Evolutionary conservation across 1,140 invertebrate genomes (phyloP), one percentile per base, ranked within the genome.

Genomic region (Drosophila ironensis): DNA sequence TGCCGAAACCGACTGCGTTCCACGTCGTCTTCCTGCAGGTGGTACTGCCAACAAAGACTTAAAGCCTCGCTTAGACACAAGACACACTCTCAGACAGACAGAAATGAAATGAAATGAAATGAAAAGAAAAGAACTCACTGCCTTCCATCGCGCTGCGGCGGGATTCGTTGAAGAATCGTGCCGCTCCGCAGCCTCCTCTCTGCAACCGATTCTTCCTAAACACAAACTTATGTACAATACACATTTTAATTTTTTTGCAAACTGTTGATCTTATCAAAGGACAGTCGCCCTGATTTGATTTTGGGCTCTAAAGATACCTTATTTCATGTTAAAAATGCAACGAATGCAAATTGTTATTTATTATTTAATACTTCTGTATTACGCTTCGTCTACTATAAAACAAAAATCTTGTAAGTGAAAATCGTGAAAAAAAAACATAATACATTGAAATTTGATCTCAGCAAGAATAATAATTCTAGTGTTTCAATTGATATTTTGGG

Each of bases 381-480:
- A 72, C 56, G 59, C 59, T 81, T 76, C 51, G 68, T 75, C 64
- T 84, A 76, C 50, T 68, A 67, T 63, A 30, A 5, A 33, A 14
- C n/a, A 11, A 47, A 63, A 69, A 67, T 50, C 66, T 80, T 76
- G 64, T 80, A 86, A 84, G 64, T 78, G 53, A 78, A 84, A 57
- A 86, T 68, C 56, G 61, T 76, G 46, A 76, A 82, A 67, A 66
- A 63, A 27, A 45, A 72, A 72, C 8, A 77, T 70, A 84, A 84
- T 77, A 82, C 72, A 80, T 75, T 63, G 70, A 84, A 84, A 77
- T 86, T 86, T 84, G 80, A 84, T 84, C 80, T 84, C 80, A 84
- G 70, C 77, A 86, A 71, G 72, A 71, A 63, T 47, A 12, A 47
- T 27, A 16, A 17, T 11, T 27, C 7, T 11, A 33, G 8, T 28